Evolutionary conservation across 2,888 invertebrate genomes (phyloP).

Genomic region (Pachycephus smyrnensis): DNA sequence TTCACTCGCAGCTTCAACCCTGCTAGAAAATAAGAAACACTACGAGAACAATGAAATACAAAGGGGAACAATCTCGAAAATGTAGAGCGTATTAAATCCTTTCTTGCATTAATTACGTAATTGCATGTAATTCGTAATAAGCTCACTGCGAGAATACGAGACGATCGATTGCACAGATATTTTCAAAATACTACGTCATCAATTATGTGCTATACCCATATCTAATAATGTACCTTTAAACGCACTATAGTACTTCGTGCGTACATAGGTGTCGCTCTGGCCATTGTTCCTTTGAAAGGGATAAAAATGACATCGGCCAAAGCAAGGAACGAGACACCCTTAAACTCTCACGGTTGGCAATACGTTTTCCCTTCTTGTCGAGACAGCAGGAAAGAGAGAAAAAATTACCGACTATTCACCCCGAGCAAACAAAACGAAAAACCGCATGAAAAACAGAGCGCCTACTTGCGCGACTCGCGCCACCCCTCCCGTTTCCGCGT

Average conservation of each 20-base stretch:
- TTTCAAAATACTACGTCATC: neutral
- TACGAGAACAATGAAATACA: neutral
- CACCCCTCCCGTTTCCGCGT: neutral
- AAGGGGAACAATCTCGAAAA: neutral
- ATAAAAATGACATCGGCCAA: neutral
- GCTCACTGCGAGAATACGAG: neutral
- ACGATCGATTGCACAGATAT: neutral
- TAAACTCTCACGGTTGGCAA: conserved; percentile 40
- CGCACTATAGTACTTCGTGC: too few species aligned
- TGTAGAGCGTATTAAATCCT: neutral
- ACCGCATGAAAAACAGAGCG: conserved; percentile 27
- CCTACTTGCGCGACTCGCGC: neutral
- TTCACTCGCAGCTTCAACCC: neutral
- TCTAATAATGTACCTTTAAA: neutral
- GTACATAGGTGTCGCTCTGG: neutral
- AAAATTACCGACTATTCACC: neutral
- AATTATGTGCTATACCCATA: neutral
- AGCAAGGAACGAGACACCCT: conserved; percentile 19
- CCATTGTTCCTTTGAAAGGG: neutral
- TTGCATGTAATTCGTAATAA: neutral
- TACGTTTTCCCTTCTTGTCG: conserved; percentile 13
- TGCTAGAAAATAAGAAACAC: neutral
- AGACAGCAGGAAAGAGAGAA: neutral
- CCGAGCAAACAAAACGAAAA: conserved; percentile 26
- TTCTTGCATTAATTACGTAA: neutral